Evolutionary conservation across 64 coral and sea anemone species (phyloP), one percentile per base, ranked within the genome.

Genomic region (Platygyra sinensis): DNA sequence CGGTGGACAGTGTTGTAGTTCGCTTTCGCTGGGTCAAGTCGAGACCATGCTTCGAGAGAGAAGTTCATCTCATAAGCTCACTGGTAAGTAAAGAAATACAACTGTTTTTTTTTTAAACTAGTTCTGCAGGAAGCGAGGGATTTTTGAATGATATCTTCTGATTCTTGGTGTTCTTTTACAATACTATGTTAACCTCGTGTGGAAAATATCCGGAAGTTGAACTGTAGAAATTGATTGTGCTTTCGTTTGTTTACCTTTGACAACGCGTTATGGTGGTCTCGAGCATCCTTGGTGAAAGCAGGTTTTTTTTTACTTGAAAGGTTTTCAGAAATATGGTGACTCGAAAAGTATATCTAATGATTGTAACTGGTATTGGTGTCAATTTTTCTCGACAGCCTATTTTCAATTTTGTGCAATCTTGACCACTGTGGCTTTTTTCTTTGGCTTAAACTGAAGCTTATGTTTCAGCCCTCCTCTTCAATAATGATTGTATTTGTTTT

Each of bases 11-110:
- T 30, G 79, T 64, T 62, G 42, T 78, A 31, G 89, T 91, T 25
- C 87, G 90, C 10, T 92, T 95, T 92, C 85, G 93, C 64, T 95
- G 94, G 94, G 87, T 81, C 10, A 95, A 92, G 83, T 90, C 85
- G 51, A 90, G 76, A 79, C 78, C 94, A 52, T 85, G 90, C 82
- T 87, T 95, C 69, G 94, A 89, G 22, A 73, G 87, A 52, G 85
- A 91, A 51, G 86, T 95, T 65, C 73, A 95, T 62, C 50, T 95
- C 49, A 95, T 95, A n/a, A 92, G 79, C 22, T 92, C 89, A 2
- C 74, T 95, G 94, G 94, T 95, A 55, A 95, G 94, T 88, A 15
- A 20, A 20, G 24, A 42, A 24, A 18, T 42, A 24, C 30, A 46
- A 19, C 20, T 25, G 65, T 8, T 16, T n/a, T 42, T n/a, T 42